Base-by-base conservation (phyloP, 2,888 invertebrate species). In the Luffia ferchaultella region DNA sequence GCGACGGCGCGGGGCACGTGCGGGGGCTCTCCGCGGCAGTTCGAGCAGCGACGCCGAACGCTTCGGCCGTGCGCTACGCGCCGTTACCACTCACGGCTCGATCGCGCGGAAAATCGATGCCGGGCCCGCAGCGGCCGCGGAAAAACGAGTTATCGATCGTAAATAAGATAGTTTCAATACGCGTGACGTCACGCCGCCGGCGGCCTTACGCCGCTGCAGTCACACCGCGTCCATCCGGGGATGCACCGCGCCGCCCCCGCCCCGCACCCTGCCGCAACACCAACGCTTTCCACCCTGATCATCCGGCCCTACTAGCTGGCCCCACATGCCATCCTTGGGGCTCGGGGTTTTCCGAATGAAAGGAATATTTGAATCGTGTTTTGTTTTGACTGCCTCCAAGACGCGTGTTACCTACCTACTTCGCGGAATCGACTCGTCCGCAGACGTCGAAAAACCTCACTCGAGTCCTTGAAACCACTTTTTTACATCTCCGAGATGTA, bases 1-100 rank as follows among this genome's bases (percentile, higher is more conserved):
- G 72, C 73, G 69, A 67, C 70, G 71, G 64, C 76, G 68, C 75
- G 73, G 72, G 73, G 50, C 48, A 62, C 61, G 58, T 67, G 57
- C 70, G 65, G 73, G 70, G 54, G 65, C 68, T 67, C 65, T 70
- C 66, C 70, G 72, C 76, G 76, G 62, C 80, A 80, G 83, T 80
- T 74, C 68, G 65, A 72, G 70, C 69, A 73, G 69, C 74, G 79
- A 73, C 76, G 80, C 75, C 75, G 76, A 67, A 73, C 73, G 76
- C 64, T 64, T 58, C 70, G 76, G 79, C 73, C 72, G 82, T 68
- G 74, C 72, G 68, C 60, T 59, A 58, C 69, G 70, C 69, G 73
- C 67, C 72, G 73, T 68, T 70, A 74, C 76, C 16, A 75, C 75
- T 74, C 77, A 60, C 66, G 61, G 64, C 19, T 42, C 46, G 12